These are phyloP conservation scores for Eupithecia vulgata DNA, from an alignment of 2,888 invertebrate species.

Conservation along the genomic window DNA sequence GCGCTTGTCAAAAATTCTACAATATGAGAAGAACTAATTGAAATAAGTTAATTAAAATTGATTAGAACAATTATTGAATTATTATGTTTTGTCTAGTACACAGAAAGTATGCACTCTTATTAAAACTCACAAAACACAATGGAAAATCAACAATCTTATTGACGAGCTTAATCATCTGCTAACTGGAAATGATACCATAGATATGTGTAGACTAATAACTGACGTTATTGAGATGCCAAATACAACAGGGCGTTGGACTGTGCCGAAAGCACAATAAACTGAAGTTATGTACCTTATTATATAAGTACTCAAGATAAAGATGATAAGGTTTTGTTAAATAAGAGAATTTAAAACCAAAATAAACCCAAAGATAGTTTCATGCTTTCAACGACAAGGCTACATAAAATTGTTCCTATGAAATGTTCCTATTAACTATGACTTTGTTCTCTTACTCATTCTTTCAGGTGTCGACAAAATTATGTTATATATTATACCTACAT, in stretches of 20 bases:
- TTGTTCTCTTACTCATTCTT: no score
- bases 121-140: background rate
- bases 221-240: background rate
- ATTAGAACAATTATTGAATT: no score
- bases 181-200: slow-evolving; percentile 14
- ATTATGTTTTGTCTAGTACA: background rate
- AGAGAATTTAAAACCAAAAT: background rate
- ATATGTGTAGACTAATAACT: background rate
- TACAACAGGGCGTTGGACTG: background rate
- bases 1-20: background rate
- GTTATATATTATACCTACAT: no score
- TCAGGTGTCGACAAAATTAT: no score
- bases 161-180: slow-evolving; percentile 15
- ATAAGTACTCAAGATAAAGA: background rate
- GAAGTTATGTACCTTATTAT: background rate
- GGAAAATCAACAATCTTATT: background rate
- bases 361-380: no score
- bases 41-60: no score
- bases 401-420: no score
- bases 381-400: no score
- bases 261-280: background rate
- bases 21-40: no score
- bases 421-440: no score
- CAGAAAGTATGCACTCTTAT: background rate
- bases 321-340: background rate